phyloP scores from a whole-genome alignment of 2,113 vertebrate species.

The Lagopus muta region DNA sequence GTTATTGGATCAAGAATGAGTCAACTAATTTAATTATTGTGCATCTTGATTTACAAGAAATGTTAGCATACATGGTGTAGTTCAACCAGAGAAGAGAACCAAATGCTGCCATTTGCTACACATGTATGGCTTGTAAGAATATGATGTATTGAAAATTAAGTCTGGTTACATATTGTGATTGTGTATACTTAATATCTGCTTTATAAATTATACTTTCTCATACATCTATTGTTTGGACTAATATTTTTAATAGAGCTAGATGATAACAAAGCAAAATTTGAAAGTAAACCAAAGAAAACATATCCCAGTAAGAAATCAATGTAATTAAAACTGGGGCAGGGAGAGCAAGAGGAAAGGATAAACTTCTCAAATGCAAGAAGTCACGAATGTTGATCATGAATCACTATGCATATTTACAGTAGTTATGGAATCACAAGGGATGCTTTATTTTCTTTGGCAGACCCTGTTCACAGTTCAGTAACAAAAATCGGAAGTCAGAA shows the following conservation, averaged over 20 bases:
- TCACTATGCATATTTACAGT: neutral
- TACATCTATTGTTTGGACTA: neutral
- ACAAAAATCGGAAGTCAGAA: neutral
- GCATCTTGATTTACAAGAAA: constrained; percentile 6
- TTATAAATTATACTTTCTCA: neutral
- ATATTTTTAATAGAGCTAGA: neutral
- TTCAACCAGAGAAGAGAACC: neutral
- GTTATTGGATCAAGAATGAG: constrained; percentile 18
- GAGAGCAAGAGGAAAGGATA: rapidly evolving
- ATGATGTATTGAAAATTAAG: neutral
- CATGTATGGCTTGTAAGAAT: neutral
- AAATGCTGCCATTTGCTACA: neutral
- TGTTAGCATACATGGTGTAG: neutral
- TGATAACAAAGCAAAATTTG: neutral
- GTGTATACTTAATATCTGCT: neutral
- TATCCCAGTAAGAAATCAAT: neutral
- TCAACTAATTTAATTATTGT: constrained; percentile 13
- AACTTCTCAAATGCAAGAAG: neutral
- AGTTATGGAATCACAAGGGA: rapidly evolving
- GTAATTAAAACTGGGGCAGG: neutral
- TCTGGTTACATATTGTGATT: neutral
- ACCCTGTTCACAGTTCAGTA: neutral
- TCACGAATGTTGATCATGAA: neutral
- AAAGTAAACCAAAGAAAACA: neutral
- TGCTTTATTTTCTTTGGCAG: neutral